Percentiles rank a stretch among this genome's conserved stretches.
These are phyloP conservation scores for Drosophila nr. perissopoda DNA, from an alignment of 2,888 invertebrate genomes.

Conservation along the genomic window DNA sequence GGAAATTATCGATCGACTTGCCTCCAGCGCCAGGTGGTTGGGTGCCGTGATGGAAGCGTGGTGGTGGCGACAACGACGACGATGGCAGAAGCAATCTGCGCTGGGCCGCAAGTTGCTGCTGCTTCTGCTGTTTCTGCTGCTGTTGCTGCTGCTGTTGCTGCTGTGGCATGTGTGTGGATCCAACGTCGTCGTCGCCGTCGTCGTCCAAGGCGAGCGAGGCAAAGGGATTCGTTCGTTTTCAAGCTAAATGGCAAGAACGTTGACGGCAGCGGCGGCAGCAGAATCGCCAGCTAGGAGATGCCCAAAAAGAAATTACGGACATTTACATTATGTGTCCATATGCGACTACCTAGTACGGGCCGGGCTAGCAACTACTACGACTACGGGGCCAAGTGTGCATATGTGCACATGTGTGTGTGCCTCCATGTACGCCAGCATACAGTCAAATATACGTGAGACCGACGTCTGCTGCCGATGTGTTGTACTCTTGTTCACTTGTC, in stretches of 20 bases:
- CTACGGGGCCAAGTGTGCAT: constrained; percentile 48
- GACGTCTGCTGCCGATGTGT: constrained; percentile 75
- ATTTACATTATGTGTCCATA: constrained; percentile 81
- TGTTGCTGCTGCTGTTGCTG: not conserved
- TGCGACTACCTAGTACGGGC: constrained; percentile 62
- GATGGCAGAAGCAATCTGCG: constrained; percentile 77
- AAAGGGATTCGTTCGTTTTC: constrained; percentile 69
- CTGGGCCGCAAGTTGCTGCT: constrained; percentile 70
- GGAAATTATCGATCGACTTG: constrained; percentile 85
- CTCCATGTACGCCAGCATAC: constrained; percentile 42
- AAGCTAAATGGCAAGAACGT: constrained; percentile 82
- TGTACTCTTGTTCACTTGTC: constrained; percentile 69
- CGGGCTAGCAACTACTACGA: constrained; percentile 22
- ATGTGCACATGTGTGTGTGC: constrained; percentile 49
- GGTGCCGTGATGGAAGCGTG: constrained; percentile 75
- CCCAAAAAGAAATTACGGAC: constrained; percentile 83
- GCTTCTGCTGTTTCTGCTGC: not conserved
- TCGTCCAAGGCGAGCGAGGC: constrained; percentile 52
- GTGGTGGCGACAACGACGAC: constrained; percentile 61
- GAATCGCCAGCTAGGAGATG: constrained; percentile 77
- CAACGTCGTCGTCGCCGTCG: constrained; percentile 54
- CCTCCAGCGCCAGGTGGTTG: constrained; percentile 83
- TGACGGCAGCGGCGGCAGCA: constrained; percentile 74
- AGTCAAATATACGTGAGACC: constrained; percentile 63
- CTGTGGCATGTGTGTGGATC: constrained; percentile 60